phyloP scores from a whole-genome alignment of 2,113 vertebrate species.

The Scortum barcoo region DNA sequence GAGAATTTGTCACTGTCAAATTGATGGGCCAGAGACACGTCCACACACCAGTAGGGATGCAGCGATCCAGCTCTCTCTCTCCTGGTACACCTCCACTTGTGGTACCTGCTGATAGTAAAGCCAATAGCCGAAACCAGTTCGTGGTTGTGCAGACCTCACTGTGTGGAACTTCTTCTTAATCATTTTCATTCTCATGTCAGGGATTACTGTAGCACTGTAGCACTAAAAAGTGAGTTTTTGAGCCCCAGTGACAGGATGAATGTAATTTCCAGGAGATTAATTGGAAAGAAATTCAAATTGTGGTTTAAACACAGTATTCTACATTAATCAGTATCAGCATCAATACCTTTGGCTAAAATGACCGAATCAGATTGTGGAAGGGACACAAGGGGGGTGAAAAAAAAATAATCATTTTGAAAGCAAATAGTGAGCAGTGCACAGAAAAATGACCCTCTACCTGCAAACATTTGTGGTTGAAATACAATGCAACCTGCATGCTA shows the following conservation, averaged over 20 bases:
- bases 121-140: neutral
- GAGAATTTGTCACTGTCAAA: conserved; percentile 55
- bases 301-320: no score
- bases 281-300: no score
- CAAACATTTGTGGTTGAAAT: neutral
- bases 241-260: neutral
- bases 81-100: neutral
- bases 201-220: neutral
- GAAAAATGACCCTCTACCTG: neutral
- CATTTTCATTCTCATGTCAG: neutral
- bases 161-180: neutral
- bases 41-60: neutral
- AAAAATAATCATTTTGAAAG: neutral
- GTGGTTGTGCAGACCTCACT: neutral
- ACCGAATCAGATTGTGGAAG: neutral
- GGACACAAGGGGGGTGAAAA: neutral
- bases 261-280: neutral
- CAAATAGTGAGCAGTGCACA: neutral
- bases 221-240: neutral
- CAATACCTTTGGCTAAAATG: neutral
- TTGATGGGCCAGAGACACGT: conserved; percentile 40
- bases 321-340: no score
- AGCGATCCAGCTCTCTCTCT: neutral
- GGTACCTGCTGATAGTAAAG: neutral
- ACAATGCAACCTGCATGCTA: neutral